Conservation (phyloP, 2,113 vertebrate species). For the Romanogobio albipinnatus region DNA sequence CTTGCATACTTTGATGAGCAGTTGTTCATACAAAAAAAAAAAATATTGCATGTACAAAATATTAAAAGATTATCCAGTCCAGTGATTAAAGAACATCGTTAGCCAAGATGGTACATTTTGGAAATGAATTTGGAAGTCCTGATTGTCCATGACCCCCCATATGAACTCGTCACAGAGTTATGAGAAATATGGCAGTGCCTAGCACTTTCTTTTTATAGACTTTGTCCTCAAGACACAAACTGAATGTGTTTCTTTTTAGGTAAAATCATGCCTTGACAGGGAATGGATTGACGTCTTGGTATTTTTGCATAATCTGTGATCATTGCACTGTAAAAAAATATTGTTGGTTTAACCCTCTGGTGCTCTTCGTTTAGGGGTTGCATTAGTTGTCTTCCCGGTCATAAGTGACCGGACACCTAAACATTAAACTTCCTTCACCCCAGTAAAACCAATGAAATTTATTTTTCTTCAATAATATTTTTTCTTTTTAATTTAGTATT, state of each 20-base stretch:
- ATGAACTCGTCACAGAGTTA: neutral
- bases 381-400: too few species aligned
- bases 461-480: too few species aligned
- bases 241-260: neutral
- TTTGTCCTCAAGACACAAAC: neutral
- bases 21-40: neutral
- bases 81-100: neutral
- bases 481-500: too few species aligned
- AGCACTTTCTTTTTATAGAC: neutral
- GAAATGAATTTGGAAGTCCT: neutral
- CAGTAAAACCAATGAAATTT: too few species aligned
- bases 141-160: constrained; percentile 3
- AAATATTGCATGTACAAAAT: neutral
- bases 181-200: neutral
- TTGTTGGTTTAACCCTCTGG: too few species aligned
- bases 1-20: constrained; percentile 4
- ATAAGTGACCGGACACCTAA: too few species aligned
- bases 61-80: neutral
- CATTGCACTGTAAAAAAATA: too few species aligned
- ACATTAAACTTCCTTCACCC: too few species aligned
- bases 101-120: neutral
- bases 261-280: too few species aligned
- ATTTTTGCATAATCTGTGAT: neutral
- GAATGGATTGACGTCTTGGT: neutral
- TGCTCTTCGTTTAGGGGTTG: too few species aligned